Evolutionary conservation across 2,797 vertebrate genomes (phyloP).

Genomic region (Urocyon cinereoargenteus): DNA sequence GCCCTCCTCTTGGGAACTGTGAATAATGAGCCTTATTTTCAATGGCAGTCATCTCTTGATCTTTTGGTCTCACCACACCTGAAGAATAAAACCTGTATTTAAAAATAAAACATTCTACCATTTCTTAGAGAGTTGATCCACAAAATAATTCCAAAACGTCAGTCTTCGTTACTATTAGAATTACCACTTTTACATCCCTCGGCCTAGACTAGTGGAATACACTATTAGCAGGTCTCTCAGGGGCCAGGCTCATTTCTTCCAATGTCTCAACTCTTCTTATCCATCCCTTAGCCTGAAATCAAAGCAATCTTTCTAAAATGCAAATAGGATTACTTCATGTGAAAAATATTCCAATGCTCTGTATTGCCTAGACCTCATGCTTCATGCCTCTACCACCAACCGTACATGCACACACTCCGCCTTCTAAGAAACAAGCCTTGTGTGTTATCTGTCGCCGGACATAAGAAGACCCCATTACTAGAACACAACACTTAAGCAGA

Average conservation of each 20-base stretch:
- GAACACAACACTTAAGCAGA: background rate
- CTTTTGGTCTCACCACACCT: background rate
- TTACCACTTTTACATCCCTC: background rate
- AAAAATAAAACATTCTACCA: background rate
- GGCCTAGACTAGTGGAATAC: background rate
- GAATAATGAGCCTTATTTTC: background rate
- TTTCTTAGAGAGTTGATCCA: background rate
- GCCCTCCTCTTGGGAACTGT: background rate
- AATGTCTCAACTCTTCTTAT: background rate
- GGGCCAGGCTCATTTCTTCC: background rate
- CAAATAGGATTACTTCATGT: background rate
- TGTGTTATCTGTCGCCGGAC: background rate
- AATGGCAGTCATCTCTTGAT: background rate
- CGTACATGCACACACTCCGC: background rate
- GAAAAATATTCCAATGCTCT: background rate
- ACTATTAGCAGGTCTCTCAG: background rate
- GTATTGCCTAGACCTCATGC: background rate
- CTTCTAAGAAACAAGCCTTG: background rate
- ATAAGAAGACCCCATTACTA: background rate
- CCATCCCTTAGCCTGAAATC: background rate
- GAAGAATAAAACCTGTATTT: background rate
- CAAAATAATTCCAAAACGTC: conserved; percentile 40
- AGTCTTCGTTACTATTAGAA: background rate
- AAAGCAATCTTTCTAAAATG: background rate
- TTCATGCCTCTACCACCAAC: background rate